Evolutionary conservation across 2,888 invertebrate genomes (phyloP), one percentile per base, ranked within the genome.

Genomic region (Diarsia dahlii): DNA sequence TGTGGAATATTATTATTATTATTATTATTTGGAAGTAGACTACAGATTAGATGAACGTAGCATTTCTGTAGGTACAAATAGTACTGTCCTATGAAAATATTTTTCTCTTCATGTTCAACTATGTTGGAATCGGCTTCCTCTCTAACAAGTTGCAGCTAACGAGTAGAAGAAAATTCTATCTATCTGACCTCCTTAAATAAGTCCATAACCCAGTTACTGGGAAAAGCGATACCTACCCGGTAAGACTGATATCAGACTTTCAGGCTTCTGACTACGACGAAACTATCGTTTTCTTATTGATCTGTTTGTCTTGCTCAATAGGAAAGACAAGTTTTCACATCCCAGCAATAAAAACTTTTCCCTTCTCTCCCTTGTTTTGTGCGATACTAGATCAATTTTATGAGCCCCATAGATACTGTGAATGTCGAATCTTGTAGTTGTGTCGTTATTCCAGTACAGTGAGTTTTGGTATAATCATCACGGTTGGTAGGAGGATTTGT

Each of bases 271-370:
- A 15, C 45, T 63, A 45, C 63, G 63, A 45, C 45, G 8, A 45
- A 56, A 76, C 64, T 75, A 63, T 65, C 67, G 45, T 76, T 74
- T 58, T 64, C 48, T 85, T 84, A 86, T 86, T 72, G 87, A 84
- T 87, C 85, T 86, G 86, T 86, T 86, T 86, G 72, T 84, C 80
- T 78, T 78, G 45, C 39, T 76, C 64, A 64, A 67, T 78, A 77
- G 54, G 52, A 54, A 71, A 77, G 72, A 68, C 73, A 76, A 81
- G 75, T 86, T 86, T 72, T 77, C 72, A 74, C 73, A 86, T 72
- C 58, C 60, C 2, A 60, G 74, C 77, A 78, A 86, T 77, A 87
- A 76, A 86, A 86, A 86, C 67, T 86, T 86, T 77, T 71, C 48
- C 73, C n/a, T 28, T 72, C 58, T 50, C 74, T 80, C 70, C 71